Base-by-base conservation (phyloP, 2,113 vertebrate species). In the Plestiodon gilberti region DNA sequence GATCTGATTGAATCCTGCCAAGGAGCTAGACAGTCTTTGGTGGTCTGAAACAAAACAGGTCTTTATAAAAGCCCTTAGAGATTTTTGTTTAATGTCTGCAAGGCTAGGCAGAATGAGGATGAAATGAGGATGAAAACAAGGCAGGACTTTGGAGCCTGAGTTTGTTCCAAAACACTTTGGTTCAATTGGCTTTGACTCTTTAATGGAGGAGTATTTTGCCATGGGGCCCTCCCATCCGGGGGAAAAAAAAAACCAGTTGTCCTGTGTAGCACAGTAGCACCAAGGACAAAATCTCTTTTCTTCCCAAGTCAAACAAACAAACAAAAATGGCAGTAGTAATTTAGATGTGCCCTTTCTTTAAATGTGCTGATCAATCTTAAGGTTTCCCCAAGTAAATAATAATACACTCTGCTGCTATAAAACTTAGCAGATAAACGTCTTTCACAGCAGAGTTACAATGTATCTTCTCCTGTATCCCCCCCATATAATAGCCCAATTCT, bases 71-170 rank as follows among this genome's bases (percentile, higher is more conserved):
- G 70, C 78, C 82, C 80, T 88, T 82, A 81, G 38, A 78, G 67
- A 86, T 62, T 48, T 9, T 52, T 87, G 89, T 71, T 78, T 83
- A 3, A 70, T 78, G 76, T 83, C 67, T 88, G 1, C 35, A 82
- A 30, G 52, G 48, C 82, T 78, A 88, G 78, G 90, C 89, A 89
- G 35, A 88, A 43, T 84, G 74, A 86, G 88, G 89, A 89, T 40
- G 87, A 89, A 88, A 43, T 84, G 74, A 86, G 88, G 89, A 89
- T 40, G 87, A 89, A 90, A 90, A 86, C 4, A 38, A 48, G 40
- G 86, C 88, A 90, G 78, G 61, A 11, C 30, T 88, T 94, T 92
- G 78, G n/a, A 87, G 82, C 23, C 48, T 87, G 61, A 75, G 62
- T 89, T 67, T 81, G 7, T 87, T 87, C 62, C 52, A 83, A 89